These are phyloP conservation scores for Chelonoidis abingdonii DNA, from an alignment of 2,113 vertebrate genomes.

Conservation along the genomic window DNA sequence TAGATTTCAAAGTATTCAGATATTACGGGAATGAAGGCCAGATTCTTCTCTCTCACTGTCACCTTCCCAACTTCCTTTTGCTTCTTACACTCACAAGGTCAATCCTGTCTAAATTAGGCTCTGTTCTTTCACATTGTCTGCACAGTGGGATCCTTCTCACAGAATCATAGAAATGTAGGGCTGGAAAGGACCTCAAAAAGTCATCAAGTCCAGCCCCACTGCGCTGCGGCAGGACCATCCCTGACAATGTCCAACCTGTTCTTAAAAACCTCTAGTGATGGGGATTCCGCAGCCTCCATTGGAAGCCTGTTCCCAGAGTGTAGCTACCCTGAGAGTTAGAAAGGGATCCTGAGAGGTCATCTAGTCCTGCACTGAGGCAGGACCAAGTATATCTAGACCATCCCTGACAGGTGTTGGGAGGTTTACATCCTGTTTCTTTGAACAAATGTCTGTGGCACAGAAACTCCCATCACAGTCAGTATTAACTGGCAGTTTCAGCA, in stretches of 20 bases:
- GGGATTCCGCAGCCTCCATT: too few species aligned
- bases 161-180: background rate
- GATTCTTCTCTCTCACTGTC: background rate
- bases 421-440: too few species aligned
- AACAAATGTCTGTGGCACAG: background rate
- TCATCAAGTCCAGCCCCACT: too few species aligned
- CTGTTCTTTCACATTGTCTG: background rate
- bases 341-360: too few species aligned
- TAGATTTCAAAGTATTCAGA: background rate
- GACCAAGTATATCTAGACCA: too few species aligned
- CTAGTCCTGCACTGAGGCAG: too few species aligned
- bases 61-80: background rate
- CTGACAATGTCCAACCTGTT: too few species aligned
- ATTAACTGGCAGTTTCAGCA: background rate
- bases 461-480: rapidly evolving
- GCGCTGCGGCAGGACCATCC: too few species aligned
- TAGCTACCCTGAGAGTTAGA: too few species aligned
- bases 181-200: background rate
- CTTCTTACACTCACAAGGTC: background rate
- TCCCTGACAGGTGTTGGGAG: too few species aligned
- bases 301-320: too few species aligned
- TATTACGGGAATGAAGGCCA: background rate
- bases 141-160: background rate
- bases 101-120: background rate
- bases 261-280: too few species aligned